Base-by-base conservation (phyloP, 2,888 invertebrate species). In the Tupiocoris notatus region DNA sequence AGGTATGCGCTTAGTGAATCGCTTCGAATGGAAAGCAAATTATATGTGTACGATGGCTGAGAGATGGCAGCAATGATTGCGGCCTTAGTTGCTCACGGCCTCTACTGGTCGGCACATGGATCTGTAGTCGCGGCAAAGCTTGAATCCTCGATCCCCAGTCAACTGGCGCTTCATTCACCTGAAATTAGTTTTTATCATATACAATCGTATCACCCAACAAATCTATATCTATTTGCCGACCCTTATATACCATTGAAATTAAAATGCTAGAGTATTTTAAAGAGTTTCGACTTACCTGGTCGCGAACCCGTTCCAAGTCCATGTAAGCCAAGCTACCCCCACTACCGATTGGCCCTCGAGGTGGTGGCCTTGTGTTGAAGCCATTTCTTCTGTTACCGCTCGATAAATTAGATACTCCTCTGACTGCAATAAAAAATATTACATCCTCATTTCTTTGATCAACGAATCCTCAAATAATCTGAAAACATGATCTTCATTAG, bases 91-190 rank as follows among this genome's bases (percentile, higher is more conserved):
- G 64, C 24, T 63, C 22, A 7, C 75, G 3, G 3, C 64, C 58
- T 1, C 75, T 17, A 2, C 61, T 39, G 12, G 73, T 63, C 1
- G 73, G 73, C 9, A 73, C 73, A 21, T 63, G 73, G 54, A 73
- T 73, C 23, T 73, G 61, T 21, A 73, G 57, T 1, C 73, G 73
- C 0, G 73, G 73, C 1, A 73, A 62, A 7, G 39, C 39, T 22
- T 73, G 73, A 25, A 73, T 63, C 22, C 73, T 25, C 16, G 73
- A 62, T n/a, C 25, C 21, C 73, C 73, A 73, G 17, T 73, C 73
- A 1, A 23, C 23, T 17, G 6, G 20, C 2, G 7, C 16, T 20
- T 59, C 59, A 1, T 61, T 23, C 0, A 54, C n/a, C n/a, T n/a
- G n/a, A n/a, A n/a, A n/a, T n/a, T n/a, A n/a, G n/a, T n/a, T n/a